Evolutionary conservation across 2,113 vertebrate species (phyloP), one percentile per base, ranked within the genome.

Genomic region (Cryptotis parvus): DNA sequence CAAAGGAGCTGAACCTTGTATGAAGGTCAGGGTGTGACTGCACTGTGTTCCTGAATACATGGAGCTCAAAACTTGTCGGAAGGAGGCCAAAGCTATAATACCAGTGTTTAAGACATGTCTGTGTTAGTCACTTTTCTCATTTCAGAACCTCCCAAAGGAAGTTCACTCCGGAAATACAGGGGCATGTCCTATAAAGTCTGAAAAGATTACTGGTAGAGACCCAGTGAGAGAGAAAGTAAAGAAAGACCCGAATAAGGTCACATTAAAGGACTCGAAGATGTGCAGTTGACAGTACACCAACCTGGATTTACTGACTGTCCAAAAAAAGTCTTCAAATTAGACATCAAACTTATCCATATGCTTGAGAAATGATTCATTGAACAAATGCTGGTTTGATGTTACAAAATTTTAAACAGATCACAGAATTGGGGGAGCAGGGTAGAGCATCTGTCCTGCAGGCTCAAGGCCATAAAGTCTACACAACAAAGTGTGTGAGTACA

Each of bases 131-230:
- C 79, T 91, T 61, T 83, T 52, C 77, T 82, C 55, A 52, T 70
- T 89, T 88, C 80, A 92, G 87, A 89, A 82, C 41, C 63, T 95
- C 84, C 76, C 76, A 88, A 94, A 90, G 69, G 80, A 85, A 91
- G 61, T 31, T n/a, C 45, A 76, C 76, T 45, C 41, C 55, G 37
- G 70, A 77, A 91, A 81, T 76, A 70, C 58, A 61, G 70, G 16
- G 52, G 12, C 29, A 14, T 74, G 84, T 87, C 93, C 55, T 84
- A 89, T 61, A 90, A 91, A 95, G 93, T 86, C 82, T 55, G 55
- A 92, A 90, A 63, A 90, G 92, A 91, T 68, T 90, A 66, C 84
- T 45, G 35, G n/a, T 90, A 70, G 68, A 55, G 29, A 79, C 70
- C 16, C 45, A 63, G 65, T 24, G 65, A 74, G 61, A 58, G 72